A percentile compares a stretch with the other conserved stretches of the same genome.
Evolutionary conservation across 2,113 vertebrate genomes (phyloP).

Genomic region (Salvelinus namaycush): DNA sequence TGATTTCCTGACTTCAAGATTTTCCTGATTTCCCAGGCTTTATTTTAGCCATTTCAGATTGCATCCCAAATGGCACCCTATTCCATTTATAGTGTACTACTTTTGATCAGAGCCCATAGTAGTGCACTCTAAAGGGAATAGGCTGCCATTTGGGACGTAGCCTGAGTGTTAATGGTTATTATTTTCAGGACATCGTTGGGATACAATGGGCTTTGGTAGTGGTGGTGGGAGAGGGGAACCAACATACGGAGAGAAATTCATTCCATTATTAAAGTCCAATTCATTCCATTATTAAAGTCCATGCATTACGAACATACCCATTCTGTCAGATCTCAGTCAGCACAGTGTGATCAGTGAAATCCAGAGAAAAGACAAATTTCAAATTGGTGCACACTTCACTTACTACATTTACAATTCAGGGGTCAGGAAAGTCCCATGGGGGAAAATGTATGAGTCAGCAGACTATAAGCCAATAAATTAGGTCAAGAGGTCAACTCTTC

Average conservation of each 20-base stretch:
- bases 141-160: too few relatives aligned
- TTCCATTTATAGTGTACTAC: not conserved
- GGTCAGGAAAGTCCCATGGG: not conserved
- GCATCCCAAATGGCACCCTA: not conserved
- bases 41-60: not conserved
- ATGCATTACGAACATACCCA: too few relatives aligned
- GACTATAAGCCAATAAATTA: not conserved
- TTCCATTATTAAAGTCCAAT: not conserved
- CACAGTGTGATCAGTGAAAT: not conserved
- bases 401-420: not conserved
- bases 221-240: too few relatives aligned
- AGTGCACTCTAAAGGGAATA: too few relatives aligned
- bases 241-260: not conserved
- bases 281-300: not conserved
- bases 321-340: too few relatives aligned
- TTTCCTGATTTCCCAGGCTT: not conserved
- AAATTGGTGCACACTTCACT: not conserved
- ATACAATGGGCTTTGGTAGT: not conserved
- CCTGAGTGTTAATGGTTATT: not conserved
- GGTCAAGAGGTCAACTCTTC: not conserved
- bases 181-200: not conserved
- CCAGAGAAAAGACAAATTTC: not conserved
- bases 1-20: not conserved
- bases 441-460: not conserved
- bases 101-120: too few relatives aligned